Percentiles rank a stretch among this genome's conserved stretches.
These are phyloP conservation scores for Hymenochirus boettgeri DNA, from an alignment of 2,113 vertebrate species.

Conservation along the genomic window DNA sequence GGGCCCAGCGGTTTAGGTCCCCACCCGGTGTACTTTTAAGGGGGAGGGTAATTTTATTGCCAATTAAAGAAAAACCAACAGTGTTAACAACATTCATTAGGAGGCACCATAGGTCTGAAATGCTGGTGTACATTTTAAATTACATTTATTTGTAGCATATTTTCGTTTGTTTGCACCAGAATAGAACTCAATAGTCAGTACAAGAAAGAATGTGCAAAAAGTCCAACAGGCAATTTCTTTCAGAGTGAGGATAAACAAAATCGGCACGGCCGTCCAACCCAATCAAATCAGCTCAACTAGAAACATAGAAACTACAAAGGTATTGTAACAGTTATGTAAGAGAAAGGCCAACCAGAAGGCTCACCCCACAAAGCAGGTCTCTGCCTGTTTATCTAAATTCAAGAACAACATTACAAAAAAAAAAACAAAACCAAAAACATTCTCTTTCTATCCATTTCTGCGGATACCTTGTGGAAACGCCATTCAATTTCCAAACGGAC, in stretches of 20 bases:
- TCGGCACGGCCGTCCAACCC: slow-evolving; percentile 52
- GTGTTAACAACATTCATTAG: too few relatives aligned
- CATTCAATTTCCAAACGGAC: neutral
- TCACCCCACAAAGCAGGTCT: slow-evolving; percentile 31
- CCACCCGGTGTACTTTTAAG: too few relatives aligned
- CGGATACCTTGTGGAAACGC: neutral
- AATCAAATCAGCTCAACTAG: slow-evolving; percentile 48
- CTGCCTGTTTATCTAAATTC: neutral
- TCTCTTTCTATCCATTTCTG: slow-evolving; percentile 10
- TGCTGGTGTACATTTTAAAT: slow-evolving; percentile 44
- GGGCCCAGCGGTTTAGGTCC: too few relatives aligned
- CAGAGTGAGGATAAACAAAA: slow-evolving; percentile 4
- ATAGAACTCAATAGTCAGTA: slow-evolving; percentile 33
- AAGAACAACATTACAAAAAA: neutral
- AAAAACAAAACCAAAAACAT: slow-evolving; percentile 1
- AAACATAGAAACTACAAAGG: slow-evolving; percentile 43
- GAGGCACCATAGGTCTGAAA: slow-evolving; percentile 15
- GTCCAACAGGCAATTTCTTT: slow-evolving; percentile 35
- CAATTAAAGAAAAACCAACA: too few relatives aligned
- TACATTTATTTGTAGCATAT: slow-evolving; percentile 21
- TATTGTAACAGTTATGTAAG: slow-evolving; percentile 45
- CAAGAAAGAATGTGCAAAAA: slow-evolving; percentile 42
- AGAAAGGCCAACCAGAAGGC: slow-evolving; percentile 19
- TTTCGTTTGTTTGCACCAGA: slow-evolving; percentile 29
- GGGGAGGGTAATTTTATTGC: too few relatives aligned